Percentiles rank a stretch among this genome's conserved stretches.
These are phyloP conservation scores for Myzus persicae DNA, from an alignment of 1,140 invertebrate genomes.

Conservation along the genomic window DNA sequence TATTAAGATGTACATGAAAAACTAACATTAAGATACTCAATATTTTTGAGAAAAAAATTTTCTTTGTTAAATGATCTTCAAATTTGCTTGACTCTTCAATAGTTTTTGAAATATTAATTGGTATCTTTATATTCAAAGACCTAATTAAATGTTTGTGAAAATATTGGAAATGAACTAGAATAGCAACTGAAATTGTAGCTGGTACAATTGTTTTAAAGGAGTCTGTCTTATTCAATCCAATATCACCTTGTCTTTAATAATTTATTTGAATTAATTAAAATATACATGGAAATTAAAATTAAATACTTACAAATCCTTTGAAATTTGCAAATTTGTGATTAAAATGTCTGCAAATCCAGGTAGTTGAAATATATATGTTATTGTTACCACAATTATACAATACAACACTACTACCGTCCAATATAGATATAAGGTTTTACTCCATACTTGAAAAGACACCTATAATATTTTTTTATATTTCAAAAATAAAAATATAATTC, in stretches of 20 bases:
- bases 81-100: background rate
- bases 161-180: background rate
- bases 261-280: background rate
- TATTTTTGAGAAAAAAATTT: background rate
- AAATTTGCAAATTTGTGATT: background rate
- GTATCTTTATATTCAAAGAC: background rate
- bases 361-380: background rate
- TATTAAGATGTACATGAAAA: background rate
- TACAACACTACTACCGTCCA: background rate
- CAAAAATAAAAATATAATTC: background rate
- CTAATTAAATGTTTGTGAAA: background rate
- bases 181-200: background rate
- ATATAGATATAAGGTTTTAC: background rate
- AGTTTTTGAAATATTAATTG: background rate
- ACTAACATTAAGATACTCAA: too few species aligned
- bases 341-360: background rate
- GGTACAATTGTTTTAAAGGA: background rate
- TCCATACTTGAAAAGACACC: background rate
- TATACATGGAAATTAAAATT: background rate
- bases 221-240: background rate
- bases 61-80: background rate
- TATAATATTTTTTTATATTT: background rate
- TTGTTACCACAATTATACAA: background rate
- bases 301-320: background rate
- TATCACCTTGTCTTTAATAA: background rate